A percentile compares a stretch with the other conserved stretches of the same genome.
Conservation (phyloP, 2,888 invertebrate genomes). For the Amphipyra berbera region DNA sequence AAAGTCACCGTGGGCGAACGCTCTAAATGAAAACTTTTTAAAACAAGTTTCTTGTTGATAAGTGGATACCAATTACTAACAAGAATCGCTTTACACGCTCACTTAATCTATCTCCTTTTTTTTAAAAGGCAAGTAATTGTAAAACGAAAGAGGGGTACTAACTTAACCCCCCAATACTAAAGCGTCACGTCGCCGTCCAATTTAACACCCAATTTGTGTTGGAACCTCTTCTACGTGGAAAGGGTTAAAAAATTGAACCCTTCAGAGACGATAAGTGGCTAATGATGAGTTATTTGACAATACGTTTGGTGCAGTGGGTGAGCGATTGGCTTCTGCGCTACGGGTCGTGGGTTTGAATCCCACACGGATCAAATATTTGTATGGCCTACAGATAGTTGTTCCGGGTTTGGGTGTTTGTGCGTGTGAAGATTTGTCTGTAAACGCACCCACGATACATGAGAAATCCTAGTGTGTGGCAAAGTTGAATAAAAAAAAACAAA, state of each 20-base stretch:
- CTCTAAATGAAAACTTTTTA: too few relatives aligned
- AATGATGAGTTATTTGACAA: constrained; percentile 28
- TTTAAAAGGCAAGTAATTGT: constrained; percentile 32
- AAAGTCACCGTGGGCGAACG: too few relatives aligned
- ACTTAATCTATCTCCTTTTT: constrained; percentile 23
- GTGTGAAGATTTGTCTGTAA: too few relatives aligned
- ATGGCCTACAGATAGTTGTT: too few relatives aligned
- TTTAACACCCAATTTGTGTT: constrained; percentile 85
- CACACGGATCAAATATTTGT: too few relatives aligned
- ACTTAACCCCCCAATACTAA: constrained; percentile 61
- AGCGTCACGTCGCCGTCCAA: constrained; percentile 81
- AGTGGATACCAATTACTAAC: not conserved
- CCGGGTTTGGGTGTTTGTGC: too few relatives aligned
- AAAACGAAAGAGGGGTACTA: constrained; percentile 31
- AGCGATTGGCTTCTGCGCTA: too few relatives aligned
- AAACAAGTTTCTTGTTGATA: not conserved
- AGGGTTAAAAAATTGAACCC: constrained; percentile 64
- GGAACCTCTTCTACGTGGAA: constrained; percentile 53
- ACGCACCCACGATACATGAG: too few relatives aligned
- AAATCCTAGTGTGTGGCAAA: too few relatives aligned
- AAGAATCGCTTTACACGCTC: constrained; percentile 16
- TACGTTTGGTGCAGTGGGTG: too few relatives aligned
- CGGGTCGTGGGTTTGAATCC: too few relatives aligned
- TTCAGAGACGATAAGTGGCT: constrained; percentile 37
- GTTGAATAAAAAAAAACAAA: too few relatives aligned